Conservation (phyloP, 2,797 vertebrate species). For the Intellagama lesueurii region DNA sequence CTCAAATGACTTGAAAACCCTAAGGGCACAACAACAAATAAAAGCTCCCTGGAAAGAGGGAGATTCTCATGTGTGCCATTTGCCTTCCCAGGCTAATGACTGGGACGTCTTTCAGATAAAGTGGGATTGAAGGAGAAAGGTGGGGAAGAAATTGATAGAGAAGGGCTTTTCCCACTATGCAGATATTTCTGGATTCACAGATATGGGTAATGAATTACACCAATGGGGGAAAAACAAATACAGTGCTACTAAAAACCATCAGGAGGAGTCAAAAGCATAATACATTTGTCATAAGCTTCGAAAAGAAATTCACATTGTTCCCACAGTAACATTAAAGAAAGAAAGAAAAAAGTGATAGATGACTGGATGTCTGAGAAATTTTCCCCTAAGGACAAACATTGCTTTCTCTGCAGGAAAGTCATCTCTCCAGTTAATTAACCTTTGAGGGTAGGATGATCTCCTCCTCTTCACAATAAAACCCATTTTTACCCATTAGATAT, state of each 20-base stretch:
- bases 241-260: background rate
- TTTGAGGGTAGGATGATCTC: conserved; percentile 23
- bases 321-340: background rate
- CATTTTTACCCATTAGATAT: background rate
- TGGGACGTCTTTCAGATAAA: accelerated
- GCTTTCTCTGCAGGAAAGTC: conserved; percentile 29
- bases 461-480: accelerated
- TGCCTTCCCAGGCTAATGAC: background rate
- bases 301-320: conserved; percentile 1
- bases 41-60: background rate
- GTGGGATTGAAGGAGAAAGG: too few species aligned
- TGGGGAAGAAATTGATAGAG: background rate
- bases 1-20: too few species aligned
- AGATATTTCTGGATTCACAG: background rate
- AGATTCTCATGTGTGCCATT: background rate
- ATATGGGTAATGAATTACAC: background rate
- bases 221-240: conserved; percentile 34
- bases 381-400: background rate
- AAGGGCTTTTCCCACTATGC: background rate
- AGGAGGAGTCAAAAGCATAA: background rate
- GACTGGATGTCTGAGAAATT: conserved; percentile 1
- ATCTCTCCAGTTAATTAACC: conserved; percentile 35
- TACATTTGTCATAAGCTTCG: background rate
- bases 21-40: too few species aligned
- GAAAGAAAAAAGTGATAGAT: background rate